Evolutionary conservation across 2,888 invertebrate species (phyloP), one percentile per base, ranked within the genome.

Genomic region (Plagiodera versicolora): DNA sequence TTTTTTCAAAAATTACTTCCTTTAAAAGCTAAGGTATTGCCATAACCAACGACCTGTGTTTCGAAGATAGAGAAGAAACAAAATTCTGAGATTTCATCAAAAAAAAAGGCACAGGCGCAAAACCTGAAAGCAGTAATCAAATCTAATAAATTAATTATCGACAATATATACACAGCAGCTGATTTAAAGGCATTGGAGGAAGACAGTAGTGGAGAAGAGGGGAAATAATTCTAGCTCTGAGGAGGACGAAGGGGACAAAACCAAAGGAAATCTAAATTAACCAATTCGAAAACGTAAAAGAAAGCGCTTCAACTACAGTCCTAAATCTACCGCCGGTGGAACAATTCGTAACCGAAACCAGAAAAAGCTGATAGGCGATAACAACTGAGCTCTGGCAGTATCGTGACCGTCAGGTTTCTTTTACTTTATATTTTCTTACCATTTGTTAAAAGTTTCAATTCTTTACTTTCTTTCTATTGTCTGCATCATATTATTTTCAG

Each of bases 61-160:
- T 39, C 17, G 52, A 52, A 30, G 52, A 52, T 16, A 52, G 52
- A 32, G 52, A 52, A 35, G 35, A 39, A 35, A 47, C 17, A 60
- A 35, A 55, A 44, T 35, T 35, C 64, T 48, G 39, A 39, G 17
- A 19, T 39, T 18, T 19, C 52, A 52, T 14, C 19, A n/a, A n/a
- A 39, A 11, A 35, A 52, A 35, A 52, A 39, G 19, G 32, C 28
- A 19, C 18, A 35, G 4, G 35, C 9, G 11, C 52, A 48, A 24
- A 48, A 48, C 10, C 6, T 24, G 24, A 48, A 48, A 19, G 24
- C 48, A 48, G 48, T 48, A 6, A 48, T 48, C 48, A 48, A 24
- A 20, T 20, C 48, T 10, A 48, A 48, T n/a, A 48, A 48, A 24
- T 24, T 48, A 24, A 48, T 48, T n/a, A n/a, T 24, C 1, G 19